Evolutionary conservation across 2,888 invertebrate genomes (phyloP).

Genomic region (Andrena trimmerana): DNA sequence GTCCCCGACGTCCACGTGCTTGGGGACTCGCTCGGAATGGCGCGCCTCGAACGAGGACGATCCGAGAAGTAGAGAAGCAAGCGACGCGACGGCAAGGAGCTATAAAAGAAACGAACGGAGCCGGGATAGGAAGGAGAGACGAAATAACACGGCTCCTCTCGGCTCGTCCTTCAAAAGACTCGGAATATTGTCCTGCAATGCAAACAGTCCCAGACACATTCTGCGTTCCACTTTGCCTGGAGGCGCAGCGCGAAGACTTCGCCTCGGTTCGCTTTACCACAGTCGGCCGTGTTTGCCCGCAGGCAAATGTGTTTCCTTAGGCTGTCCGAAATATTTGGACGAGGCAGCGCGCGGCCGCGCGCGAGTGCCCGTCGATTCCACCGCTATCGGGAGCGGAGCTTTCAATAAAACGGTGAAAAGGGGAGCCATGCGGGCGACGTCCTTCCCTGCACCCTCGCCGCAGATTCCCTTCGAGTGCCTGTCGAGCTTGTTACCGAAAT

Average conservation of each 20-base stretch:
- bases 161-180: conserved; percentile 78
- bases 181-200: conserved; percentile 81
- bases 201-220: conserved; percentile 82
- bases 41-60: too few relatives aligned
- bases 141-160: conserved; percentile 75
- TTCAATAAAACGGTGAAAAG: conserved; percentile 43
- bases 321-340: conserved; percentile 82
- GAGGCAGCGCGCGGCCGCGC: conserved; percentile 56
- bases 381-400: conserved; percentile 34
- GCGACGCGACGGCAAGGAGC: conserved; percentile 27
- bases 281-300: conserved; percentile 78
- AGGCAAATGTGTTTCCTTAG: conserved; percentile 85
- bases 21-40: too few relatives aligned
- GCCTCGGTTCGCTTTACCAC: conserved; percentile 55
- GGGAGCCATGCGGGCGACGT: not conserved
- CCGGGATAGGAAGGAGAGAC: conserved; percentile 56
- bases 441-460: not conserved
- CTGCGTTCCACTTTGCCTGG: conserved; percentile 79
- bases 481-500: not conserved
- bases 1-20: too few relatives aligned
- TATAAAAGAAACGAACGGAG: conserved; percentile 54
- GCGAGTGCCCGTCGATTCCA: conserved; percentile 55
- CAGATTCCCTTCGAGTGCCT: not conserved
- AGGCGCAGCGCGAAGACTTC: conserved; percentile 73
- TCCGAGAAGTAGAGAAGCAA: not conserved